phyloP scores from a whole-genome alignment of 1,140 invertebrate species.

The Dufourea novaeangliae region DNA sequence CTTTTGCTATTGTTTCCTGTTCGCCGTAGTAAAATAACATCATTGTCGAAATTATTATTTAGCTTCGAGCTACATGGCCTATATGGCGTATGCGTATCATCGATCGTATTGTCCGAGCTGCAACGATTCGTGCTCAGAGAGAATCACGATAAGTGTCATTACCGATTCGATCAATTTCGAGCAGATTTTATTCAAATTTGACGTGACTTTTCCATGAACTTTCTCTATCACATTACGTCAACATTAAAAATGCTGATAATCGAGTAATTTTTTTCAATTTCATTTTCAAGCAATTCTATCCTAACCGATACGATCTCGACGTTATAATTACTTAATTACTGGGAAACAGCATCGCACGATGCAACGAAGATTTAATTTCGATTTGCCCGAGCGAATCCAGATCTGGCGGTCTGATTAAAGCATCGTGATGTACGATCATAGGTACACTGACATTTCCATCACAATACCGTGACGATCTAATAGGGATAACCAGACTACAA shows the following conservation, averaged over 20 bases:
- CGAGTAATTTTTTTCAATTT: too few species aligned
- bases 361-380: not conserved
- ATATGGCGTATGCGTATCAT: slow-evolving; percentile 38
- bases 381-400: not conserved
- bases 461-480: not conserved
- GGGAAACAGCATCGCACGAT: not conserved
- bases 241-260: too few species aligned
- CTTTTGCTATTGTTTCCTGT: slow-evolving; percentile 44
- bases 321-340: not conserved
- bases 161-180: not conserved
- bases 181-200: too few species aligned
- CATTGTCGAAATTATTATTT: slow-evolving; percentile 48
- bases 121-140: slow-evolving; percentile 41
- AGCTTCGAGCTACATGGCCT: slow-evolving; percentile 51
- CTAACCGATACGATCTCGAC: too few species aligned
- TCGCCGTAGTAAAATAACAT: slow-evolving; percentile 48
- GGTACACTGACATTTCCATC: slow-evolving; percentile 4
- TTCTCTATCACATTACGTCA: too few species aligned
- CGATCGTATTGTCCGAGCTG: slow-evolving; percentile 44
- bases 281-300: too few species aligned
- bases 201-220: not conserved
- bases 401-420: not conserved
- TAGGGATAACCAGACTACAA: too few species aligned
- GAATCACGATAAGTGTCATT: not conserved
- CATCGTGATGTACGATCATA: not conserved